Evolutionary conservation across 2,797 vertebrate genomes (phyloP).

Genomic region (Acropternis orthonyx): DNA sequence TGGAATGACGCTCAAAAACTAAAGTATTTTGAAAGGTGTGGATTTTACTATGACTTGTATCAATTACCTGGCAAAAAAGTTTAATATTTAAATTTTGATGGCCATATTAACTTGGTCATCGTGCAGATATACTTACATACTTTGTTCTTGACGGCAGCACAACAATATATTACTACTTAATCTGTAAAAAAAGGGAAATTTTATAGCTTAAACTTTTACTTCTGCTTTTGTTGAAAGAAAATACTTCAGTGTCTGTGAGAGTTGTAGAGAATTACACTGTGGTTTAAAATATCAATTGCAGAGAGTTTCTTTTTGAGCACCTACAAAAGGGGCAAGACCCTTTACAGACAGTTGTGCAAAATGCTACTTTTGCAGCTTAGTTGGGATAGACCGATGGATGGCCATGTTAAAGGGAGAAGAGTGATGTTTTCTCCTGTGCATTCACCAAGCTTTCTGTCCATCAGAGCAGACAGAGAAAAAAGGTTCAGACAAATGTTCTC

Average conservation of each 20-base stretch:
- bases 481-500: neutral
- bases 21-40: neutral
- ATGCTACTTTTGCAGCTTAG: neutral
- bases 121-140: neutral
- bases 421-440: neutral
- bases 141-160: neutral
- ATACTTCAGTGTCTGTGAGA: neutral
- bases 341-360: neutral
- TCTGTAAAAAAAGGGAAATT: neutral
- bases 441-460: neutral
- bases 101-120: neutral
- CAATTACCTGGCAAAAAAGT: neutral
- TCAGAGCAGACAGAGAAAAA: neutral
- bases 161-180: neutral
- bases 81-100: neutral
- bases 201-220: neutral
- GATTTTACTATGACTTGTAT: neutral
- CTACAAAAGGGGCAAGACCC: neutral
- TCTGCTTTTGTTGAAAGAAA: neutral
- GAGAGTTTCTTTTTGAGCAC: neutral
- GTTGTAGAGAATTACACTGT: neutral
- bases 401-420: neutral
- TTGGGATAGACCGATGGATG: neutral
- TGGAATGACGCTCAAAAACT: neutral
- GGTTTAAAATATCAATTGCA: neutral